Conservation (phyloP, 2,888 invertebrate species). For the Stenolophus ochropezus region DNA sequence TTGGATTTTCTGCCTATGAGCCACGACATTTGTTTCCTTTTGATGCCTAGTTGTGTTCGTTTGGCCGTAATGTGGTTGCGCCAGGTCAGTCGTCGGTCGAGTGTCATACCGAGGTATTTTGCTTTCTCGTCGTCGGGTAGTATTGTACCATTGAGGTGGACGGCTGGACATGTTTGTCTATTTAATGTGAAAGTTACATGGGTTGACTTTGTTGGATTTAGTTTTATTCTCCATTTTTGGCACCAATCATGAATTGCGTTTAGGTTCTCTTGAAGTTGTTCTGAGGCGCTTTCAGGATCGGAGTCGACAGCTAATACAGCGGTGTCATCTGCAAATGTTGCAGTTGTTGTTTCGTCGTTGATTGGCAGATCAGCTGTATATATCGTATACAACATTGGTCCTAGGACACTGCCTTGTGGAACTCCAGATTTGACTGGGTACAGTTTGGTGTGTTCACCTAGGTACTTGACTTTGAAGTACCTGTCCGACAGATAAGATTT, state of each 20-base stretch:
- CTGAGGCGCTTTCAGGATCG: no score
- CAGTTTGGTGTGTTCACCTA: neutral
- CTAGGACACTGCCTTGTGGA: constrained; percentile 60
- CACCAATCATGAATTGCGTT: neutral
- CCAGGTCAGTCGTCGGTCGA: neutral
- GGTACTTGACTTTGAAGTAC: constrained; percentile 10
- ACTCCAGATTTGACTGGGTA: constrained; percentile 40
- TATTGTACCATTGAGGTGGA: neutral
- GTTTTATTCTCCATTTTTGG: no score
- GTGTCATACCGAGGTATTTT: neutral
- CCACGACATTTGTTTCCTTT: neutral
- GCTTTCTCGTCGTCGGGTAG: neutral
- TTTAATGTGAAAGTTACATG: neutral
- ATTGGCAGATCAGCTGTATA: constrained; percentile 61
- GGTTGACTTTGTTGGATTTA: neutral
- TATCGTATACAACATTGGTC: constrained; percentile 59
- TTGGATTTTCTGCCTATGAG: neutral
- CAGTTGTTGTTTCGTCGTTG: constrained; percentile 51
- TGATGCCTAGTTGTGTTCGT: no score
- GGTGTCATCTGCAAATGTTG: constrained; percentile 61
- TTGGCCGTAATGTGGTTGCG: no score
- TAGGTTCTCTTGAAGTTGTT: neutral
- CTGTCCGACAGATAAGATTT: constrained; percentile 46
- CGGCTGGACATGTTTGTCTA: neutral
- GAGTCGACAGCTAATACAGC: no score